phyloP scores from a whole-genome alignment of 1,140 invertebrate species.

The Drosophila insularis region DNA sequence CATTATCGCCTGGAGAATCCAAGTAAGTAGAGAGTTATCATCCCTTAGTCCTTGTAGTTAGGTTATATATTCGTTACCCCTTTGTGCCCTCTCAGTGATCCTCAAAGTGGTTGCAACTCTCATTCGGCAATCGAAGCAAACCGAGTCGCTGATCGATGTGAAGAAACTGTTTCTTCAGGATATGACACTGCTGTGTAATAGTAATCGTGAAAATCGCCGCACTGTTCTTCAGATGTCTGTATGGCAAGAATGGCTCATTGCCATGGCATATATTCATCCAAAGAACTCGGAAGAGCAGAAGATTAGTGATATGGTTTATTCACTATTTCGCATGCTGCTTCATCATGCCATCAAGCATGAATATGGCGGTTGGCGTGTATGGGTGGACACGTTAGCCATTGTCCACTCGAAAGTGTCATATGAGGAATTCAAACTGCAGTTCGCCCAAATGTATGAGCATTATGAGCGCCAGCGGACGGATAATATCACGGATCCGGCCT shows the following conservation, averaged over 20 bases:
- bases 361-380: conserved; percentile 99
- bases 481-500: conserved; percentile 96
- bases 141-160: conserved; percentile 94
- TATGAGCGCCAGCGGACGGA: conserved; percentile 96
- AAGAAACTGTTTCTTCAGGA: conserved; percentile 98
- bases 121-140: conserved; percentile 97
- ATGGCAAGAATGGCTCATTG: conserved; percentile 99
- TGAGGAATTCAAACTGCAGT: conserved; percentile 97
- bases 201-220: conserved; percentile 97
- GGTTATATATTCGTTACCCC: too few species aligned
- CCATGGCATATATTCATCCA: conserved; percentile 98
- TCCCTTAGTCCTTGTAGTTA: not conserved
- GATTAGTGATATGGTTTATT: conserved; percentile 99
- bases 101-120: conserved; percentile 99
- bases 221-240: conserved; percentile 99
- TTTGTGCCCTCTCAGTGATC: conserved; percentile 88
- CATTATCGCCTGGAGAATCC: conserved; percentile 98
- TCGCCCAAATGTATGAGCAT: conserved; percentile 98
- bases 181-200: conserved; percentile 98
- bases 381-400: conserved; percentile 99
- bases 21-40: conserved; percentile 86
- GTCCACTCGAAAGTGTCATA: conserved; percentile 99
- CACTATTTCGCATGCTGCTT: conserved; percentile 97
- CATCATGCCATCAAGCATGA: conserved; percentile 99
- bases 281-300: conserved; percentile 97